Evolutionary conservation across 2,888 invertebrate genomes (phyloP), one percentile per base, ranked within the genome.

Genomic region (Drosophila rellima): DNA sequence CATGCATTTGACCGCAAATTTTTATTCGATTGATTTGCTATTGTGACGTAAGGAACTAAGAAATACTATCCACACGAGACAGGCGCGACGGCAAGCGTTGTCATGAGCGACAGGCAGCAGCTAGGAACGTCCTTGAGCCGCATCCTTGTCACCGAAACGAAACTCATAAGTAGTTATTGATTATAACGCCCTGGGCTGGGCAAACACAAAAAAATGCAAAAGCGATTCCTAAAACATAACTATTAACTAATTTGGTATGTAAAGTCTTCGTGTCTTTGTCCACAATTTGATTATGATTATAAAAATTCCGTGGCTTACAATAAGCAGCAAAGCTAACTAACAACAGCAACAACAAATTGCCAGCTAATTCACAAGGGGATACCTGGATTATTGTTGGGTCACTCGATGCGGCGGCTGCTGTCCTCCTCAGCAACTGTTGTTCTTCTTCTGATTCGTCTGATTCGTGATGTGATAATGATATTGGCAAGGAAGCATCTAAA

Each of bases 211-310:
- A 70, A 70, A 87, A 82, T 82, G 63, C 70, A 65, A 78, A 70
- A 59, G 42, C 51, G 42, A 70, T 81, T 56, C 78, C 80, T 82
- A 83, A 81, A 88, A 76, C 82, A 82, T 78, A 78, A 83, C 82
- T 88, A 85, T 85, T 73, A 85, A 82, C 89, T 86, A 88, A 89
- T 89, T 89, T 84, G 80, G 84, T 90, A 88, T 75, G 75, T 80
- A 90, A 90, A 88, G 86, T 90, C 82, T 88, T 90, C 75, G 74
- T 74, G 82, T 85, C 78, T 72, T 72, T 80, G 74, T 80, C 80
- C 76, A 68, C 79, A 79, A 79, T 66, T 72, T 72, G 75, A 67
- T 80, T 71, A 74, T 74, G 73, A 76, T 70, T 10, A 44, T 42
- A 66, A 72, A 75, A 75, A 78, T 72, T 71, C 64, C 63, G 56